A percentile compares a stretch with the other conserved stretches of the same genome.
phyloP scores from a whole-genome alignment of 1,140 invertebrate species.

The Hirudo medicinalis region DNA sequence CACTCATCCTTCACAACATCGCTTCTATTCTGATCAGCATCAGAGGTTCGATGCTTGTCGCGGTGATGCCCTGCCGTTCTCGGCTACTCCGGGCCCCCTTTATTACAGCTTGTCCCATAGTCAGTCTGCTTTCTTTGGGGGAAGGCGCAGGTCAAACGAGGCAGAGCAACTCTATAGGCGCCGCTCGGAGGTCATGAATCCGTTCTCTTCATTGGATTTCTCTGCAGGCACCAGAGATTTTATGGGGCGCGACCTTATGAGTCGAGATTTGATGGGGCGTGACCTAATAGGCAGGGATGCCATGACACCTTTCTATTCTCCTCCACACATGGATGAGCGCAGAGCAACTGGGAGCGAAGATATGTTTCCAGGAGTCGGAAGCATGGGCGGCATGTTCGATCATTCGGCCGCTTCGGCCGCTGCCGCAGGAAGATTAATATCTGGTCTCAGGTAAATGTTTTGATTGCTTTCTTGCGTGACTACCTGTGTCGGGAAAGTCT shows the following conservation, averaged over 20 bases:
- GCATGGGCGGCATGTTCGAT: constrained; percentile 11
- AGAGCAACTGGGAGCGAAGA: background rate
- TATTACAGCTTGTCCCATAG: constrained; percentile 10
- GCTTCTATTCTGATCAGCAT: constrained; percentile 6
- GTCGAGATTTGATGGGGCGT: constrained; percentile 2
- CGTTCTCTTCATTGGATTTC: constrained; percentile 1
- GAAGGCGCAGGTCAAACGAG: background rate
- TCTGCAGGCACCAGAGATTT: constrained; percentile 1
- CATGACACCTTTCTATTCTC: constrained; percentile 12
- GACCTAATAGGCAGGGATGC: background rate
- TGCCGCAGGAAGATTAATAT: background rate
- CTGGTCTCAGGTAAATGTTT: constrained; percentile 8
- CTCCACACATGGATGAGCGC: background rate
- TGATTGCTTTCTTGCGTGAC: no score
- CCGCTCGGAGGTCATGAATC: background rate
- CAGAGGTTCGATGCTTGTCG: background rate
- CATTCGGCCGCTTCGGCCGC: background rate
- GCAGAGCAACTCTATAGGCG: background rate
- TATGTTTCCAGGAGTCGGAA: constrained; percentile 1
- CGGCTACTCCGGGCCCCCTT: background rate
- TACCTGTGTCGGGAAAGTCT: no score
- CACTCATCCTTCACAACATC: background rate
- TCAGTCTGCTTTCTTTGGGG: constrained; percentile 7
- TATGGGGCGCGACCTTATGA: background rate
- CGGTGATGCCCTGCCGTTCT: background rate